Percentiles rank a stretch among this genome's conserved stretches.
Evolutionary conservation across 37 sponge, comb jelly and placozoan species (phyloP).

Genomic region (Eunapius fragilis): DNA sequence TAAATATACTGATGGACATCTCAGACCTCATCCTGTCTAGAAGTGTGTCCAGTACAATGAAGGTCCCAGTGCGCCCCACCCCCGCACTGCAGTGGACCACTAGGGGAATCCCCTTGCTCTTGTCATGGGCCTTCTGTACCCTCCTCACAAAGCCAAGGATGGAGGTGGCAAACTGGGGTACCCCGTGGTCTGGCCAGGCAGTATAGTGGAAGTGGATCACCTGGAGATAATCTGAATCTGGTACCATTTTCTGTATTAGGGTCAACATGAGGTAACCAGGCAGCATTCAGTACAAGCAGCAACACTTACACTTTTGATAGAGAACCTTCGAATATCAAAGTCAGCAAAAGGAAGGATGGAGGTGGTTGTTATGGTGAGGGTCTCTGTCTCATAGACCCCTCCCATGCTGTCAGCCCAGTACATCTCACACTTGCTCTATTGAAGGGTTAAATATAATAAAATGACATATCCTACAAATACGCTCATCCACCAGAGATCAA

Average conservation of each 20-base stretch:
- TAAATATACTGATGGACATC: conserved; percentile 56
- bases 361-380: conserved; percentile 55
- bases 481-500: too few species aligned
- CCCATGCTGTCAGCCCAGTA: conserved; percentile 89
- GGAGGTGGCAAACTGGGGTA: conserved; percentile 85
- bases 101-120: conserved; percentile 38
- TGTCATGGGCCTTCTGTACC: conserved; percentile 62
- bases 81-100: conserved; percentile 93
- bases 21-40: conserved; percentile 63
- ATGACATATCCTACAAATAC: not conserved
- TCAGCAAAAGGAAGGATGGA: conserved; percentile 67
- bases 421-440: conserved; percentile 77
- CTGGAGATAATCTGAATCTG: conserved; percentile 22
- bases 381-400: conserved; percentile 23
- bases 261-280: not conserved
- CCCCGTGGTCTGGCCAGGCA: conserved; percentile 81
- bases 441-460: not conserved
- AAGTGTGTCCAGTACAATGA: conserved; percentile 80
- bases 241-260: conserved; percentile 10
- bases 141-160: conserved; percentile 72
- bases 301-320: conserved; percentile 52
- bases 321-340: conserved; percentile 63
- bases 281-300: not conserved
- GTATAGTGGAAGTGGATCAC: conserved; percentile 70
- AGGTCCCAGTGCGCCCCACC: conserved; percentile 84